phyloP scores from a whole-genome alignment of 2,797 vertebrate genomes.

The Oreochromis mossambicus region DNA sequence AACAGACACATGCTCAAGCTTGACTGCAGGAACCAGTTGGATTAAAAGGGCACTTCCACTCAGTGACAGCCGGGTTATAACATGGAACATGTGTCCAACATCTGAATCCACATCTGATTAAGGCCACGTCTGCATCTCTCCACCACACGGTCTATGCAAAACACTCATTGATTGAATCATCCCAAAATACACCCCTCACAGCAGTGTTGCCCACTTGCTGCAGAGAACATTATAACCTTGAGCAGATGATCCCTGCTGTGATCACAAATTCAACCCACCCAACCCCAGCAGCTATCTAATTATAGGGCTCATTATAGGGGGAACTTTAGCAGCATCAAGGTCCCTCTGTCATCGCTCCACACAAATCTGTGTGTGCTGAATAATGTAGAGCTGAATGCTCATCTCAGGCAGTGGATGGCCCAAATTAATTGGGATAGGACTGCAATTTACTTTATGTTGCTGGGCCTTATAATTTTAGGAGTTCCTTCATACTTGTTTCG shows the following conservation, averaged over 20 bases:
- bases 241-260: conserved; percentile 52
- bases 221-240: conserved; percentile 53
- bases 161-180: conserved; percentile 46
- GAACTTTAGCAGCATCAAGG: conserved; percentile 27
- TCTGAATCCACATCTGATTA: conserved; percentile 29
- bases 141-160: not conserved
- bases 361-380: conserved; percentile 23
- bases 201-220: conserved; percentile 19
- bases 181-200: conserved; percentile 39
- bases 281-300: conserved; percentile 42
- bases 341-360: not conserved
- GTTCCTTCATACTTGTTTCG: not conserved
- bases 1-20: not conserved
- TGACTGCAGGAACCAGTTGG: not conserved
- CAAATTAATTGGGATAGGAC: not conserved
- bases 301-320: conserved; percentile 44
- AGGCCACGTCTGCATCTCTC: not conserved
- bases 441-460: not conserved
- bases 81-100: not conserved
- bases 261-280: conserved; percentile 40
- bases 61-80: not conserved
- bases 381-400: conserved; percentile 24
- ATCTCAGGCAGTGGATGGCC: not conserved
- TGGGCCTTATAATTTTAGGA: not conserved
- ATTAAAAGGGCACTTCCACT: not conserved